Evolutionary conservation across 2,797 vertebrate genomes (phyloP), one percentile per base, ranked within the genome.

Genomic region (Notolabrus celidotus): DNA sequence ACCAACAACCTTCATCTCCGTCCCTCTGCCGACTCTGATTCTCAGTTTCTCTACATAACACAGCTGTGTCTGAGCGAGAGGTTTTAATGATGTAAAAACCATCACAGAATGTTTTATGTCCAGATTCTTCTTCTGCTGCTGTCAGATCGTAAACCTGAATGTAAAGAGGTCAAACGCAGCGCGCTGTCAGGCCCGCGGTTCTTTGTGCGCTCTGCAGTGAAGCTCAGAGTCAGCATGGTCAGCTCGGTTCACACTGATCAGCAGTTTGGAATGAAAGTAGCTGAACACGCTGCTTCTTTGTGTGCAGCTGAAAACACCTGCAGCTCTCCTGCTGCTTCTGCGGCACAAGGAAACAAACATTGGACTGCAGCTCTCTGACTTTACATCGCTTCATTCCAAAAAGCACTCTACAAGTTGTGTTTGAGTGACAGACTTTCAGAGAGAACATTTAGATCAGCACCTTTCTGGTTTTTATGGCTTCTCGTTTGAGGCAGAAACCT

Each of bases 201-300:
- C 64, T 75, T 91, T 94, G 87, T 89, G 71, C 75, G 33, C 31
- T 0, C 27, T 27, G 27, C 54, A 11, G 55, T 19, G 64, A 74
- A 81, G 52, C 71, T 20, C 79, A 67, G 87, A 86, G 64, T 92
- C 82, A 65, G 89, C 90, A 89, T 64, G 56, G 77, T 49, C 29
- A 1, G 64, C 71, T 12, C 84, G 78, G 80, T 85, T 62, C 54
- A 84, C 69, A 39, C 77, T 10, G 23, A 78, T 94, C 94, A 93
- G 93, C 93, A 90, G 77, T 93, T 93, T 91, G 70, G 5, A 82
- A 77, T 85, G 83, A 90, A 92, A 92, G 61, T 66, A 65, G 81
- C 88, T 83, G 83, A 88, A 72, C 55, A 39, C 19, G 43, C 67
- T 43, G 39, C 41, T 19, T 47, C 51, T 74, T 81, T 84, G 78